Evolutionary conservation across 64 coral and sea anemone genomes (phyloP), one percentile per base, ranked within the genome.

Genomic region (Porites australiensis): DNA sequence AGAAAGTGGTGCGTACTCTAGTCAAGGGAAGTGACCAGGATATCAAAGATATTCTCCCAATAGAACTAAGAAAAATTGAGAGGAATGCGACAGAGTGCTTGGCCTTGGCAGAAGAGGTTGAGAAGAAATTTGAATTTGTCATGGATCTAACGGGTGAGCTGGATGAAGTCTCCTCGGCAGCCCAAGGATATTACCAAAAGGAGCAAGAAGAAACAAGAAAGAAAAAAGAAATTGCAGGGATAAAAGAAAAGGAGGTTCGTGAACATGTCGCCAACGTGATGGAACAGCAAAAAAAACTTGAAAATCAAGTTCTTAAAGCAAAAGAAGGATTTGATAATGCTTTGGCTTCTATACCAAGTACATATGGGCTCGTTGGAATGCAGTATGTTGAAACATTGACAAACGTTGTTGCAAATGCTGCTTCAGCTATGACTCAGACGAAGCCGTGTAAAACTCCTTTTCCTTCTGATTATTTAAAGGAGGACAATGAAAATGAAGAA

Each of bases 141-240:
- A 79, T 79, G 76, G 50, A 79, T 79, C 76, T 79, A 19, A 79
- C 76, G 50, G 53, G 76, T 58, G 76, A 79, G 76, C 76, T 79
- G 50, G 2, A 57, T 5, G 51, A 79, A 27, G 76, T 58, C 50
- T 79, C 76, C 58, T 13, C 76, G 23, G 76, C 76, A 57, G 76
- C 76, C 3, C 54, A 15, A 52, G 76, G 76, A 79, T 0, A 79
- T 79, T 79, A 58, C 58, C 0, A 79, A 58, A 59, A 79, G 37
- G 22, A 0, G 0, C 76, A 58, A 54, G 76, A 59, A 21, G 52
- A 79, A 79, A 0, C 58, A 1, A 2, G 22, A 79, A 0, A 0
- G 76, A 59, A 23, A 14, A 57, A 52, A 79, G 3, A 79, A 14
- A 76, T 76, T n/a, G n/a, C n/a, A n/a, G n/a, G n/a, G n/a, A n/a